Conservation (phyloP, 2,797 vertebrate genomes). For the Cirrhinus mrigala region DNA sequence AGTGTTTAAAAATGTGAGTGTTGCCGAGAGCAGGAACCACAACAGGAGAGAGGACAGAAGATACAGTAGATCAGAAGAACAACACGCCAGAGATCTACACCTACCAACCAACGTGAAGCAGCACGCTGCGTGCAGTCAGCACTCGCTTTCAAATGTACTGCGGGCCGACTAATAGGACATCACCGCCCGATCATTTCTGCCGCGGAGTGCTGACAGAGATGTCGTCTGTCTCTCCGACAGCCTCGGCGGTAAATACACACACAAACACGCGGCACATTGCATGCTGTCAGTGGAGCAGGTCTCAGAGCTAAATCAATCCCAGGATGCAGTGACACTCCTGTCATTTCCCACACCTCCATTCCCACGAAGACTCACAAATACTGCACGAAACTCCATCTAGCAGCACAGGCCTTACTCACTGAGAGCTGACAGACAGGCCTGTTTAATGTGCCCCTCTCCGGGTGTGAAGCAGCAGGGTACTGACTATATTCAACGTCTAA, state of each 20-base stretch:
- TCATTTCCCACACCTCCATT: conserved; percentile 60
- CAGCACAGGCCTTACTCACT: conserved; percentile 51
- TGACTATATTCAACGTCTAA: conserved; percentile 24
- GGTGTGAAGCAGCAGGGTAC: conserved; percentile 38
- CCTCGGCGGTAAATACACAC: conserved; percentile 59
- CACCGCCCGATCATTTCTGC: conserved; percentile 60
- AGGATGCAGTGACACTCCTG: conserved; percentile 61
- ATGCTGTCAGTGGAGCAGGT: conserved; percentile 62
- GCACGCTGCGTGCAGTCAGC: conserved; percentile 47
- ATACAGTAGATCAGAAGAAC: conserved; percentile 49
- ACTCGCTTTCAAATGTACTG: conserved; percentile 51
- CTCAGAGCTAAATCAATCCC: conserved; percentile 62
- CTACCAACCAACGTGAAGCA: conserved; percentile 35
- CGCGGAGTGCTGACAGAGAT: conserved; percentile 61
- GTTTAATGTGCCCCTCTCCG: conserved; percentile 49
- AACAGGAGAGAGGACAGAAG: conserved; percentile 45
- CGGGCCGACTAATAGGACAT: conserved; percentile 62
- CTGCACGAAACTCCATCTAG: conserved; percentile 53
- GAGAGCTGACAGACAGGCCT: conserved; percentile 42
- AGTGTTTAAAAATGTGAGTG: neutral
- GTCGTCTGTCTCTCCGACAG: conserved; percentile 50
- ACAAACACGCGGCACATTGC: conserved; percentile 57
- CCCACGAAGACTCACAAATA: conserved; percentile 55
- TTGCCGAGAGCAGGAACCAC: conserved; percentile 4
- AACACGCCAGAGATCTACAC: conserved; percentile 48